Percentiles rank a stretch among this genome's conserved stretches.
These are phyloP conservation scores for Ptilodon capucinus DNA, from an alignment of 2,888 invertebrate species.

Conservation along the genomic window DNA sequence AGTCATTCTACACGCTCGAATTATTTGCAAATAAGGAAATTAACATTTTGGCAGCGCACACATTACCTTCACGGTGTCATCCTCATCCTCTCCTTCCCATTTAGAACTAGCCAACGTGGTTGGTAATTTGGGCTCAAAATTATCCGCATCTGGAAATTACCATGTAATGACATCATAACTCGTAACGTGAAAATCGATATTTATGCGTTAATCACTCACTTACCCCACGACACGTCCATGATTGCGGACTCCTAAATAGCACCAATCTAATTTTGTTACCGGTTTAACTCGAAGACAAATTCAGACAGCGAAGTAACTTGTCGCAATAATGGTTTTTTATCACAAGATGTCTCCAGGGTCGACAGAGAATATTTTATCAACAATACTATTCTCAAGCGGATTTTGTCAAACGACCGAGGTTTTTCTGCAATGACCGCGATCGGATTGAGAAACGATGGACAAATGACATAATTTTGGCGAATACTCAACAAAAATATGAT, in stretches of 20 bases:
- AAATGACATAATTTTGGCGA: conserved; percentile 80
- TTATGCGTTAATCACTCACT: conserved; percentile 46
- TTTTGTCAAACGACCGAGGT: conserved; percentile 77
- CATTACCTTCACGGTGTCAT: conserved; percentile 91
- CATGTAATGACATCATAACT: conserved; percentile 47
- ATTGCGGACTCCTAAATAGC: conserved; percentile 61
- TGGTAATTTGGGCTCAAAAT: conserved; percentile 86
- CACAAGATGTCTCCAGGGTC: conserved; percentile 82
- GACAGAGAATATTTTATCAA: conserved; percentile 63
- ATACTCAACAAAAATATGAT: conserved; percentile 73
- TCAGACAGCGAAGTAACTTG: conserved; percentile 62
- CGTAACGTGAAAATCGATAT: conserved; percentile 33
- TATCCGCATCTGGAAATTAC: conserved; percentile 86
- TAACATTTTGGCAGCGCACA: conserved; percentile 57
- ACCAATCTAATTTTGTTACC: conserved; percentile 70
- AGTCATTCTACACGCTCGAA: conserved; percentile 16
- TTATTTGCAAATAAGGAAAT: conserved; percentile 17
- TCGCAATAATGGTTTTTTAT: conserved; percentile 70
- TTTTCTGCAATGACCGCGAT: conserved; percentile 76
- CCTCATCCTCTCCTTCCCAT: conserved; percentile 95
- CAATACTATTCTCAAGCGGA: conserved; percentile 66
- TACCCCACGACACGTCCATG: conserved; percentile 90
- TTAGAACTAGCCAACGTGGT: conserved; percentile 83
- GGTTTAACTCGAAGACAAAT: conserved; percentile 73
- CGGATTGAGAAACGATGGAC: conserved; percentile 70